Evolutionary conservation across 2,888 invertebrate species (phyloP), one percentile per base, ranked within the genome.

Genomic region (Cataglyphis albicans): DNA sequence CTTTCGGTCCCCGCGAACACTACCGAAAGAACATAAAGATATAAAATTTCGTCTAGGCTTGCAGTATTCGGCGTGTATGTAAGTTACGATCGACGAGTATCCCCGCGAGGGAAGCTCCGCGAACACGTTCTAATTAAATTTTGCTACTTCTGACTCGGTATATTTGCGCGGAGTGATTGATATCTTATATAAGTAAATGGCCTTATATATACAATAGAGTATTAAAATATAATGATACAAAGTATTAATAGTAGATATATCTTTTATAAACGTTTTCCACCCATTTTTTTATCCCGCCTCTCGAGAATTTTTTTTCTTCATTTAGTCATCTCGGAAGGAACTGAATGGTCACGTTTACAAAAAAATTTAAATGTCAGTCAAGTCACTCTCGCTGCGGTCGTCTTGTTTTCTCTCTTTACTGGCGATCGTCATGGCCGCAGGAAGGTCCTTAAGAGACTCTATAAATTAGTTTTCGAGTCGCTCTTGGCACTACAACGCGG

Each of bases 401-500:
- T 67, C n/a, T 29, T 61, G 52, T 63, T 70, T 70, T 70, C 52
- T 63, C 67, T 81, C 55, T 81, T 67, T 81, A 48, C 65, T 38
- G 64, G 29, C 29, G 35, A 25, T 63, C 68, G 35, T 55, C 57
- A 48, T 35, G 32, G 59, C 25, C 64, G 21, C 67, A 35, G 44
- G n/a, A 67, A 68, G 44, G 48, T 76, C 81, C 83, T 84, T 81
- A 86, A 84, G 82, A 63, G 84, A 59, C 84, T 65, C 83, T 80
- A 89, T 88, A 89, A 88, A 89, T 88, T 88, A 89, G 83, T 86
- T 86, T 52, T 84, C 74, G 82, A 85, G 78, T 74, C 72, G 44
- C 72, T 59, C 61, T 25, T 63, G 64, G 57, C 44, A 72, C 61
- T 68, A 55, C 70, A 73, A 25, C 82, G 68, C 25, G n/a, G 80